Evolutionary conservation across 2,113 vertebrate species (phyloP).

Genomic region (Leiothrix lutea): DNA sequence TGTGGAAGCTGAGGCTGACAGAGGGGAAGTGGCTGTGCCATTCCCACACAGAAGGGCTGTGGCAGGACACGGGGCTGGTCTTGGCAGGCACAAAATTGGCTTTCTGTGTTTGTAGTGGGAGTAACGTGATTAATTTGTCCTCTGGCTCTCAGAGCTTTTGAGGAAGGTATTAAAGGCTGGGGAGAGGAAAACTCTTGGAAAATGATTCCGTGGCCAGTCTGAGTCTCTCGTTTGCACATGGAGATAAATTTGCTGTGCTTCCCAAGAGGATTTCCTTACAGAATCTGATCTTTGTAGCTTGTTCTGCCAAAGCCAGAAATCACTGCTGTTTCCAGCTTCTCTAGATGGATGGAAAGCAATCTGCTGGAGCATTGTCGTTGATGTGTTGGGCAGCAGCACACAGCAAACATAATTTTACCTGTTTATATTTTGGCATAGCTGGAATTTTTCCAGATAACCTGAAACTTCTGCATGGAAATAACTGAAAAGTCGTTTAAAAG

Average conservation of each 20-base stretch:
- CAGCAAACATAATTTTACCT: rapidly evolving
- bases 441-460: neutral
- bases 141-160: neutral
- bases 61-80: neutral
- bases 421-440: rapidly evolving
- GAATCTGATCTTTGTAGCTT: neutral
- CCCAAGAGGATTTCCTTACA: neutral
- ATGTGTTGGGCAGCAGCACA: neutral
- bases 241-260: neutral
- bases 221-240: neutral
- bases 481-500: neutral
- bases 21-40: neutral
- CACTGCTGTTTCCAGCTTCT: neutral
- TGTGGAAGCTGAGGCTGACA: neutral
- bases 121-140: neutral
- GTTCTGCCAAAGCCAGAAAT: neutral
- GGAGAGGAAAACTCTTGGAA: neutral
- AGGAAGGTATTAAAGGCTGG: neutral
- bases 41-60: neutral
- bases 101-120: neutral
- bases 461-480: neutral
- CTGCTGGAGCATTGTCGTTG: neutral
- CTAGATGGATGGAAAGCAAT: neutral
- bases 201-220: neutral
- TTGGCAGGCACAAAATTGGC: neutral